A percentile compares a stretch with the other conserved stretches of the same genome.
These are phyloP conservation scores for Nycteola revayana DNA, from an alignment of 2,888 invertebrate species.

Conservation along the genomic window DNA sequence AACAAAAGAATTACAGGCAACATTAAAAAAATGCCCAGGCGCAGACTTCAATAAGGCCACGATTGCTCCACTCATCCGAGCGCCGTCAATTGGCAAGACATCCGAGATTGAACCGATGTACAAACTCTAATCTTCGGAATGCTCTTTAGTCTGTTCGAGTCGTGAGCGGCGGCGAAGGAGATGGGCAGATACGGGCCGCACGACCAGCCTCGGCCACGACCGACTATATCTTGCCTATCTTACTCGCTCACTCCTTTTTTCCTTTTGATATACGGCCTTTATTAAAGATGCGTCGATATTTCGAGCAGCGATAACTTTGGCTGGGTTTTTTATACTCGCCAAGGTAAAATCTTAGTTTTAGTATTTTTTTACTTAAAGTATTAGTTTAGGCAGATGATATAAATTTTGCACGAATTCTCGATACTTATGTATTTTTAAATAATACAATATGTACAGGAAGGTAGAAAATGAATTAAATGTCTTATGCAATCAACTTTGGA, in stretches of 20 bases:
- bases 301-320: conserved; percentile 10
- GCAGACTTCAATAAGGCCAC: too few species aligned
- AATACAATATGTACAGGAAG: too few species aligned
- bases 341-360: too few species aligned
- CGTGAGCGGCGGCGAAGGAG: conserved; percentile 43
- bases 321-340: too few species aligned
- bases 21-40: too few species aligned
- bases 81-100: conserved; percentile 13
- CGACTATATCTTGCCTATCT: conserved; percentile 48
- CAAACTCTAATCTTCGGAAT: conserved; percentile 32
- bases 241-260: conserved; percentile 42
- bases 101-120: conserved; percentile 34
- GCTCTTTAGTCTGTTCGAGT: conserved; percentile 39
- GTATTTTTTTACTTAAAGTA: too few species aligned
- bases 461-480: too few species aligned
- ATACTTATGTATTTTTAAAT: too few species aligned
- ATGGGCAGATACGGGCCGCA: conserved; percentile 46
- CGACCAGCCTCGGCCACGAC: conserved; percentile 39
- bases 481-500: too few species aligned
- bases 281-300: conserved; percentile 36
- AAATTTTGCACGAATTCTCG: too few species aligned
- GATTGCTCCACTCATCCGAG: conserved; percentile 4
- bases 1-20: too few species aligned
- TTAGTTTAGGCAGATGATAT: too few species aligned
- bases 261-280: conserved; percentile 46